Conservation (phyloP, 2,797 vertebrate genomes). For the Hydrolagus colliei region DNA sequence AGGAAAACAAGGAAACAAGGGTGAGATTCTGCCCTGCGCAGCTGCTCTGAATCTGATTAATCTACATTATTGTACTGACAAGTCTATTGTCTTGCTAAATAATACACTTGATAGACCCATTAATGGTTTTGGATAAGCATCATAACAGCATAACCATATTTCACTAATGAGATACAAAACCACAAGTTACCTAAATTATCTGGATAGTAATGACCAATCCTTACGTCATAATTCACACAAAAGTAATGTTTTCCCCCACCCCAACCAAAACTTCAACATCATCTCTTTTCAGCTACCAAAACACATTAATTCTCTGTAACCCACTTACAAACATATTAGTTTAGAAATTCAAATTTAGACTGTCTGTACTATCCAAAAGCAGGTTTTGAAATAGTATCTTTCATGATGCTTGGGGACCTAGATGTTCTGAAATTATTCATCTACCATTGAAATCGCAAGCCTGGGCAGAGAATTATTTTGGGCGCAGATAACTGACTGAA, state of each 20-base stretch:
- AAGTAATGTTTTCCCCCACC: not conserved
- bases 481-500: slow-evolving; percentile 50
- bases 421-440: not conserved
- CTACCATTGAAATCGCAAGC: slow-evolving; percentile 36
- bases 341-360: not conserved
- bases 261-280: not conserved
- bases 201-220: not conserved
- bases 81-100: slow-evolving; percentile 18
- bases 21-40: slow-evolving; percentile 60
- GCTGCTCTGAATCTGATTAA: slow-evolving; percentile 67
- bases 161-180: slow-evolving; percentile 30
- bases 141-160: slow-evolving; percentile 5
- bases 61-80: slow-evolving; percentile 42
- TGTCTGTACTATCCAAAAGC: not conserved
- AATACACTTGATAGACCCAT: slow-evolving; percentile 6
- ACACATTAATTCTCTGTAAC: not conserved
- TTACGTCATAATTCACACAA: not conserved
- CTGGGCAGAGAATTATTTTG: slow-evolving; percentile 47
- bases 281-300: not conserved
- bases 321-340: not conserved
- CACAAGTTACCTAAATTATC: slow-evolving; percentile 13
- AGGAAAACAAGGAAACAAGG: slow-evolving; percentile 29
- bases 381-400: not conserved
- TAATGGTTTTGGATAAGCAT: slow-evolving; percentile 27
- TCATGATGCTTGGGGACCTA: not conserved